These are phyloP conservation scores for Zaprionus nigranus DNA, from an alignment of 1,140 invertebrate species.

Conservation along the genomic window DNA sequence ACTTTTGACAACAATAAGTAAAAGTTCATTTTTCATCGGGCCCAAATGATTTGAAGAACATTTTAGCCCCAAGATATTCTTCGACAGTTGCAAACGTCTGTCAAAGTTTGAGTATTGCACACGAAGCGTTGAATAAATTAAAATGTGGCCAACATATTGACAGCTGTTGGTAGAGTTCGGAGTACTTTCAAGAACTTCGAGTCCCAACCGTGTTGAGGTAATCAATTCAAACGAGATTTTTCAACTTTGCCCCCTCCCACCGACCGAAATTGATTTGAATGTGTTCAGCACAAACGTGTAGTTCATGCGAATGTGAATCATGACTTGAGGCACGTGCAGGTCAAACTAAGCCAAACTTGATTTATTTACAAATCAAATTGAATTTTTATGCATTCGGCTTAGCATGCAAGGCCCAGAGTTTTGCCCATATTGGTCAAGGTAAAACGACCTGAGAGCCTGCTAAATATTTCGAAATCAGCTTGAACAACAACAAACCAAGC, in stretches of 20 bases:
- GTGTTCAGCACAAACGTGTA: conserved; percentile 3
- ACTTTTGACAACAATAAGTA: conserved; percentile 23
- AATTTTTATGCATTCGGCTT: conserved; percentile 70
- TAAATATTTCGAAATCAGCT: conserved; percentile 70
- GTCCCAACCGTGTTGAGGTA: conserved; percentile 30
- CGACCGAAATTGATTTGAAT: background rate
- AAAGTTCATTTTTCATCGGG: conserved; percentile 25
- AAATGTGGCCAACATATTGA: conserved; percentile 4
- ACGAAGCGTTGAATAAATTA: conserved; percentile 11
- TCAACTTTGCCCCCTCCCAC: background rate
- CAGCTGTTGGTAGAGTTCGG: conserved; percentile 9
- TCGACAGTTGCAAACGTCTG: conserved; percentile 15
- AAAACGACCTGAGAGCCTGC: conserved; percentile 46
- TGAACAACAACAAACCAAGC: conserved; percentile 19
- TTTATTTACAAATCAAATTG: conserved; percentile 36
- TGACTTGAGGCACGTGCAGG: conserved; percentile 44
- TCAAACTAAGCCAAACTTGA: conserved; percentile 31
- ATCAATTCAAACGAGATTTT: conserved; percentile 33
- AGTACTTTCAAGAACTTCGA: conserved; percentile 11
- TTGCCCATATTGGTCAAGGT: conserved; percentile 38
- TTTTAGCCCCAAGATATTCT: background rate
- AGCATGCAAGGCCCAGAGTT: background rate
- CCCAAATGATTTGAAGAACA: background rate
- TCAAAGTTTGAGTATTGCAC: background rate
- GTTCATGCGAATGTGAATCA: conserved; percentile 17